These are phyloP conservation scores for Glyphotaelius pellucidus DNA, from an alignment of 2,888 invertebrate species.

Conservation along the genomic window DNA sequence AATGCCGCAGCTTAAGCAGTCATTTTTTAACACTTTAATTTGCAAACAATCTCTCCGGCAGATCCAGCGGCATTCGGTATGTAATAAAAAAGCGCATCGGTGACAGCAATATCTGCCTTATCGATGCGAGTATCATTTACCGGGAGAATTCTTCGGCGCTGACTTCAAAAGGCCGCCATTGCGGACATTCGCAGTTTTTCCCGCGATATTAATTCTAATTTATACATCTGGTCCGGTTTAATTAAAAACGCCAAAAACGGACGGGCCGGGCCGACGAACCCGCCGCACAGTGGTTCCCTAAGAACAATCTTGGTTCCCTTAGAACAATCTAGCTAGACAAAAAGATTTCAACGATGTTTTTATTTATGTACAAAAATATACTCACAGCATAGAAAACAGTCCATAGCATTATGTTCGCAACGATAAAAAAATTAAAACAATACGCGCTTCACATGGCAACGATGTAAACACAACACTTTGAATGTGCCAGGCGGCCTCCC, in stretches of 20 bases:
- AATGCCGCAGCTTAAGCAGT: background rate
- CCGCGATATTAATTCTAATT: conserved; percentile 56
- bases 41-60: background rate
- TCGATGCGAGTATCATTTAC: conserved; percentile 20
- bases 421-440: too few species aligned
- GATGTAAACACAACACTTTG: too few species aligned
- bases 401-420: too few species aligned
- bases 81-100: conserved; percentile 28
- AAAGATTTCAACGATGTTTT: too few species aligned
- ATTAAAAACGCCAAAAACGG: conserved; percentile 57
- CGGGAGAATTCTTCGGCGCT: conserved; percentile 18
- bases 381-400: too few species aligned
- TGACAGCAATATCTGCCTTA: conserved; percentile 16
- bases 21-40: background rate
- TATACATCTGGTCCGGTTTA: conserved; percentile 58
- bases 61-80: background rate
- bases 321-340: too few species aligned
- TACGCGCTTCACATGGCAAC: too few species aligned
- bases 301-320: too few species aligned
- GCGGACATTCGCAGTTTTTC: conserved; percentile 55
- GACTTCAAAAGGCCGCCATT: conserved; percentile 12
- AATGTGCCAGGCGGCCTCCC: too few species aligned
- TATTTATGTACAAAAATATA: too few species aligned
- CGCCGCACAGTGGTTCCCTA: too few species aligned
- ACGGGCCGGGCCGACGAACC: conserved; percentile 30